Base-by-base conservation (phyloP, 2,113 vertebrate species). In the Megaceryle torquata region DNA sequence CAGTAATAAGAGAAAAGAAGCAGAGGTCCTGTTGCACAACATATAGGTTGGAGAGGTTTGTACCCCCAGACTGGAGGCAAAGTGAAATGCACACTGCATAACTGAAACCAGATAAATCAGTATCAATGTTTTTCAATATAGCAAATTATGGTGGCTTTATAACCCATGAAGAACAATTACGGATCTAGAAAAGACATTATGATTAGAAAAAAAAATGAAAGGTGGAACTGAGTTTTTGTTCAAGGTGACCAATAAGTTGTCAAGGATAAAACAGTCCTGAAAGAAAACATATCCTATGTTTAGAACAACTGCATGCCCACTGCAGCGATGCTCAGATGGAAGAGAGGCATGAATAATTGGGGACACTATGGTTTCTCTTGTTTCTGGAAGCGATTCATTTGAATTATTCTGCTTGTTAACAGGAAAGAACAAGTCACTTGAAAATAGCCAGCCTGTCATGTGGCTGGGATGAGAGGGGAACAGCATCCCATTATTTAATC, bases 121-220 rank as follows among this genome's bases (percentile, higher is more conserved):
- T 94, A 89, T 35, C 59, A 65, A 2, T 86, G 53, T 80, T 97
- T 95, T 91, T 85, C 33, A 70, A 79, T 65, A 76, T 37, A 92
- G 69, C 26, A 21, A 95, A 96, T 96, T 87, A 93, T 88, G 75
- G 39, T 14, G 14, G 53, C n/a, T 95, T 97, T 95, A 96, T 94
- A 92, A 82, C 65, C 88, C 84, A 29, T 88, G 84, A 98, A 96
- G 95, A 97, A 87, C 92, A 95, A 95, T 96, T 96, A 95, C 43
- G 41, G 64, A 88, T 85, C 71, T 76, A 96, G 89, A 84, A 91
- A 94, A 71, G 80, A 81, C 46, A 48, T 57, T 89, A 83, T 41
- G 53, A 41, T 81, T 87, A 68, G 12, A 46, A 78, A 63, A 95
- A 91, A 82, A 64, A 85, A 88, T 46, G 25, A 63, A 92, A 96